Evolutionary conservation across 2,113 vertebrate species (phyloP), one percentile per base, ranked within the genome.

Genomic region (Apistogramma diplotaenia): DNA sequence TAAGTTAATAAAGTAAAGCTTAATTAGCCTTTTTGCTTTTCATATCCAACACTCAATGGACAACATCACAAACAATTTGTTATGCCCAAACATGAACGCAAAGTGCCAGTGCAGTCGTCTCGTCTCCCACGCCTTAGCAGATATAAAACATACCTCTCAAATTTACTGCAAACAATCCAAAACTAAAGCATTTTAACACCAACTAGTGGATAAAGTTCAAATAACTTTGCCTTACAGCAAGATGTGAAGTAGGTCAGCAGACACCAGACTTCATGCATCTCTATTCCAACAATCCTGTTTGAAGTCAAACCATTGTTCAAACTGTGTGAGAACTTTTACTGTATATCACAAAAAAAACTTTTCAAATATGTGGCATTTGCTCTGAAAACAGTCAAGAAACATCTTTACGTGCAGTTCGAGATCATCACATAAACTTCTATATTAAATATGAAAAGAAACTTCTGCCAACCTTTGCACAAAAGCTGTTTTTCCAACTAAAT

Each of bases 231-330:
- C 73, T 76, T 16, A 11, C 49, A 76, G 81, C 83, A 21, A 46
- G 18, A 76, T 74, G 78, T 76, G 85, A 91, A 92, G 84, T 86
- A 89, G 85, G 88, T 87, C 92, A 85, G 81, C 72, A 58, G 35
- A 67, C 87, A 77, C 54, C 57, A 62, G 62, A 43, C 76, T 80
- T 83, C 62, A 51, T 51, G 57, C 62, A 25, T 16, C 56, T 58
- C 21, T 56, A 21, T 51, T 82, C 19, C 51, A 55, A 18, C 10
- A 79, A 27, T 73, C 13, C 53, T 74, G 40, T 46, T 67, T 37
- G 6, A 74, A 86, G 72, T 43, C 9, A 49, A 60, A 76, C 27
- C 35, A n/a, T 15, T 21, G 25, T 49, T 58, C 11, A 54, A 16
- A 76, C 49, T 29, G n/a, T 25, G 11, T 25, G 19, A 29, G 1